Evolutionary conservation across 2,888 invertebrate genomes (phyloP).

Genomic region (Eristalis intricaria): DNA sequence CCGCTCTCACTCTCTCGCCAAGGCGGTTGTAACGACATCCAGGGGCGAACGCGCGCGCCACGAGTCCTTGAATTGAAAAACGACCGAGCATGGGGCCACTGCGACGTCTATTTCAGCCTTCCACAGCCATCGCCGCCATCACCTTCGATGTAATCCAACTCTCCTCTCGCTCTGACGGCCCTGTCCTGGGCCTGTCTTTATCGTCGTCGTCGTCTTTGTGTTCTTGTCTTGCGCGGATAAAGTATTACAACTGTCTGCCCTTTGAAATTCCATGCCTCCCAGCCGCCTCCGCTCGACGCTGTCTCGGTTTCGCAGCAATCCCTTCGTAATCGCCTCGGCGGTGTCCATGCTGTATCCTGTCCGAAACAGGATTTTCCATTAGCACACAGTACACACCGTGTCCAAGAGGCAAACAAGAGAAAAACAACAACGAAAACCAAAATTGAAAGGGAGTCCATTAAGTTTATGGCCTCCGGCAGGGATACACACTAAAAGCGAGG

Average conservation of each 20-base stretch:
- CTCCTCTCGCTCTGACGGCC: not conserved
- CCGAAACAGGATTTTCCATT: conserved; percentile 58
- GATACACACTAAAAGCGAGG: conserved; percentile 7
- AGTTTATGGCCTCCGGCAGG: conserved; percentile 37
- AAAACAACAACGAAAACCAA: not conserved
- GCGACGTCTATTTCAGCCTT: not conserved
- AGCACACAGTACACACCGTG: conserved; percentile 10
- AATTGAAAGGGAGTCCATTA: conserved; percentile 53
- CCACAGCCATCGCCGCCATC: not conserved
- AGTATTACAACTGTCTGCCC: conserved; percentile 6
- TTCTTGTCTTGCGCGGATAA: not conserved
- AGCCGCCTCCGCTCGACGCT: too few species aligned
- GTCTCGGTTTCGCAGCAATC: too few species aligned
- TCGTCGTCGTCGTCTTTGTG: not conserved
- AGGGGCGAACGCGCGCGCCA: conserved; percentile 13
- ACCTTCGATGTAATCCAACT: not conserved
- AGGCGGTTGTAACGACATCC: not conserved
- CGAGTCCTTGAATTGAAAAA: conserved; percentile 53
- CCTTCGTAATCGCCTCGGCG: too few species aligned
- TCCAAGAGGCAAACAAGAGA: conserved; percentile 3
- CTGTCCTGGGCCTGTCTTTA: not conserved
- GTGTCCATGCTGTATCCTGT: conserved; percentile 9
- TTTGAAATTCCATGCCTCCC: conserved; percentile 22
- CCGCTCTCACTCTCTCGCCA: not conserved
- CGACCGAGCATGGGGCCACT: conserved; percentile 4